phyloP scores from a whole-genome alignment of 2,113 vertebrate species.

The Seriola aureovittata region DNA sequence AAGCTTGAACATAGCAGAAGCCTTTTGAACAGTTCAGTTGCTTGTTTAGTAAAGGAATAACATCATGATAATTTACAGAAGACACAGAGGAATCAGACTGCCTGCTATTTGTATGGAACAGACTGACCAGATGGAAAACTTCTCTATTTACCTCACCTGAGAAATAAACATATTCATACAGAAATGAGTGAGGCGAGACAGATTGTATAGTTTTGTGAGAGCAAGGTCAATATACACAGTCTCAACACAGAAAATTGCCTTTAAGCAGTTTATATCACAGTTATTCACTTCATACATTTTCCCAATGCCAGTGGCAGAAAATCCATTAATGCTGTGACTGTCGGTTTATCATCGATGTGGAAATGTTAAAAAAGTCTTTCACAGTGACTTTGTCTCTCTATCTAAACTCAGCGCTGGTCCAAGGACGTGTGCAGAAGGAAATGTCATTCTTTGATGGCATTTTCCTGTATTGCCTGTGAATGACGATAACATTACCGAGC shows the following conservation, averaged over 20 bases:
- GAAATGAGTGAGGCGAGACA: neutral
- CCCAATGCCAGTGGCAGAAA: conserved; percentile 45
- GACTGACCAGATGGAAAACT: neutral
- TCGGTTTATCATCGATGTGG: conserved; percentile 36
- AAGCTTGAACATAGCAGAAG: neutral
- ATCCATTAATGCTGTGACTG: conserved; percentile 54
- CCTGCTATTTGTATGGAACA: neutral
- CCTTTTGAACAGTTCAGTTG: neutral
- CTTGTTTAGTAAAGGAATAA: neutral
- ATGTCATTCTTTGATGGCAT: conserved; percentile 75
- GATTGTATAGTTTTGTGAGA: conserved; percentile 17
- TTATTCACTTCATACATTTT: conserved; percentile 34
- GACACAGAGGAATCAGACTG: neutral
- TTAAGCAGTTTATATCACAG: conserved; percentile 15
- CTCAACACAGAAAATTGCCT: conserved; percentile 19
- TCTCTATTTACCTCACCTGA: neutral
- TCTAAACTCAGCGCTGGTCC: conserved; percentile 37
- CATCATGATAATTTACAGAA: neutral
- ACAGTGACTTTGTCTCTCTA: conserved; percentile 62
- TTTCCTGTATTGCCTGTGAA: conserved; percentile 60
- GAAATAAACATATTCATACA: conserved; percentile 2
- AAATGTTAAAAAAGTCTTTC: conserved; percentile 60
- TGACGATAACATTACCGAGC: conserved; percentile 64
- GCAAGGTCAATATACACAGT: conserved; percentile 29
- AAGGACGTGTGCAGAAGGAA: conserved; percentile 57